phyloP scores from a whole-genome alignment of 2,113 vertebrate species.

The Trichomycterus rosablanca region DNA sequence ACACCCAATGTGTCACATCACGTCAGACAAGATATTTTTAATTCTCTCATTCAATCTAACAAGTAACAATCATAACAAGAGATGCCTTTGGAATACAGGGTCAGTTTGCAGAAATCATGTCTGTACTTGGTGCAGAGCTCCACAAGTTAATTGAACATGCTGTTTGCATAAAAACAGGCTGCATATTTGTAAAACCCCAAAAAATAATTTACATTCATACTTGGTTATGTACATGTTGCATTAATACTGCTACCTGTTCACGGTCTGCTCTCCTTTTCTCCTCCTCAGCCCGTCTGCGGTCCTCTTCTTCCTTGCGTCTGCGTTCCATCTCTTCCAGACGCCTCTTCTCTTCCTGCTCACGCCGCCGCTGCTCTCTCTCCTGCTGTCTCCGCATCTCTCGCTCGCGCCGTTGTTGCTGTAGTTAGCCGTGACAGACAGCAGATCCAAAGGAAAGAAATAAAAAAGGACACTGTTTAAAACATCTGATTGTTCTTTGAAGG shows the following conservation, averaged over 20 bases:
- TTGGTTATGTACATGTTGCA: not conserved
- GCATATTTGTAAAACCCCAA: no score
- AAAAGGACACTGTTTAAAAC: not conserved
- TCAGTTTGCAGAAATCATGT: no score
- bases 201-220: no score
- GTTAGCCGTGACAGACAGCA: not conserved
- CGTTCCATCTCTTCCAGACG: constrained; percentile 89
- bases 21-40: no score
- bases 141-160: no score
- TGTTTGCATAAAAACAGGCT: no score
- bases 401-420: constrained; percentile 93
- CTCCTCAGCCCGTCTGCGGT: constrained; percentile 87
- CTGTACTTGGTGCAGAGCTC: no score
- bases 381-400: constrained; percentile 94
- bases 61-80: no score
- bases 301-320: constrained; percentile 92
- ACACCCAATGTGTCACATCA: no score
- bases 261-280: constrained; percentile 92
- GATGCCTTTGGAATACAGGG: no score
- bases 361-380: constrained; percentile 90
- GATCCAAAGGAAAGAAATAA: not conserved
- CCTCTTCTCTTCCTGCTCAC: constrained; percentile 92
- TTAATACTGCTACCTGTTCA: constrained; percentile 78
- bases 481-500: no score
- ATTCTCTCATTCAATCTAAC: no score